Base-by-base conservation (phyloP, 2,888 invertebrate genomes). In the Operophtera brumata region DNA sequence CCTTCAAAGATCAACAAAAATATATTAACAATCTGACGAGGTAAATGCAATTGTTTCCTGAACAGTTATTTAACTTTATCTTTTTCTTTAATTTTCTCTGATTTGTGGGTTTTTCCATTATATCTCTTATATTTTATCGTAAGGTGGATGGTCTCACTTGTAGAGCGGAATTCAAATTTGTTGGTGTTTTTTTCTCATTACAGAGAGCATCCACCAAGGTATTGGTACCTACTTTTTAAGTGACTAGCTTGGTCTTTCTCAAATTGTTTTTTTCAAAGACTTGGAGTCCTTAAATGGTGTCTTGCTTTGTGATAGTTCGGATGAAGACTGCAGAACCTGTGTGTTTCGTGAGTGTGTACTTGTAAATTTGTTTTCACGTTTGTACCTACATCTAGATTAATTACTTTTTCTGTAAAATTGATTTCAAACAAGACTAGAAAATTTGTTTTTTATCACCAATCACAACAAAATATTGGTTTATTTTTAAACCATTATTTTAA, bases 241-340 rank as follows among this genome's bases (percentile, higher is more conserved):
- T 14, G 7, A 8, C 13, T 9, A 14, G 8, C 14, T 54, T 39
- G 10, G 14, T 41, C 13, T 43, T 14, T 42, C 47, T 9, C 30
- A 20, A 4, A 30, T 39, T n/a, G n/a, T 25, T 32, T n/a, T 32
- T 51, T 6, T 49, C 12, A 12, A 40, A 54, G 55, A 64, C 70
- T 75, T 72, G 78, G 74, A 71, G 76, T 72, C 71, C 59, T 56
- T 57, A 68, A 80, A 79, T 80, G 73, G 75, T 77, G 78, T 78
- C 67, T 80, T 67, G 77, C 75, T 80, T 80, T 85, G 88, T 88
- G 89, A 87, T 86, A 82, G 72, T 82, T 83, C 75, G 75, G 76
- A 78, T 82, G 83, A 85, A 88, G 86, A 87, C 87, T 87, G 86
- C 74, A 76, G 78, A 79, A 75, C 69, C 70, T 80, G 82, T 85